phyloP scores from a whole-genome alignment of 2,113 vertebrate genomes.

The Chlorocebus sabaeus region DNA sequence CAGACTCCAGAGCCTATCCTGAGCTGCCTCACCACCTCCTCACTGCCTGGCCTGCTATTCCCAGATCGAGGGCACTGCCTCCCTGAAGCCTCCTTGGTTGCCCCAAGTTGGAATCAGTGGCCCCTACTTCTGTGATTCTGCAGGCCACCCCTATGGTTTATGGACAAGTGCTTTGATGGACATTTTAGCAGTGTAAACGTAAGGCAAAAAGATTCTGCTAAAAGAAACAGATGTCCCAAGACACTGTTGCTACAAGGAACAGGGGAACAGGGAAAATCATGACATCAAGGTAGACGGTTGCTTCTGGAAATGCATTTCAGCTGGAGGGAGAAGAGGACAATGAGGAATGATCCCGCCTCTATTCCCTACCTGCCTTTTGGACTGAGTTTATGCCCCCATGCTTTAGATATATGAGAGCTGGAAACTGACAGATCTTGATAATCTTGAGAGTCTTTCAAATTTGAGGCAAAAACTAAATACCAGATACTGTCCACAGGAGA shows the following conservation, averaged over 20 bases:
- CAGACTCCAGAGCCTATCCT: not conserved
- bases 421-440: not conserved
- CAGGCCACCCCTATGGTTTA: not conserved
- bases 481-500: not conserved
- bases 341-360: not conserved
- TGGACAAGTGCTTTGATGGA: not conserved
- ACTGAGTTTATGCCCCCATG: not conserved
- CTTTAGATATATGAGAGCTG: not conserved
- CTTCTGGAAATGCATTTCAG: not conserved
- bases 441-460: not conserved
- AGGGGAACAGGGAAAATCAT: no score
- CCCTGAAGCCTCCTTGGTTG: not conserved
- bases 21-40: not conserved
- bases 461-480: not conserved
- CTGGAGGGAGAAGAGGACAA: not conserved
- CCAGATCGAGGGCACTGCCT: not conserved
- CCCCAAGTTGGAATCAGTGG: not conserved
- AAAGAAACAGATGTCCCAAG: not conserved
- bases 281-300: not conserved
- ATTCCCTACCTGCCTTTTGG: not conserved
- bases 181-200: not conserved
- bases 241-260: not conserved
- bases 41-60: not conserved
- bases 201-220: not conserved
- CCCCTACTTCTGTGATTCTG: not conserved